Conservation (phyloP, 1,140 invertebrate genomes). For the Leptinotarsa texana region DNA sequence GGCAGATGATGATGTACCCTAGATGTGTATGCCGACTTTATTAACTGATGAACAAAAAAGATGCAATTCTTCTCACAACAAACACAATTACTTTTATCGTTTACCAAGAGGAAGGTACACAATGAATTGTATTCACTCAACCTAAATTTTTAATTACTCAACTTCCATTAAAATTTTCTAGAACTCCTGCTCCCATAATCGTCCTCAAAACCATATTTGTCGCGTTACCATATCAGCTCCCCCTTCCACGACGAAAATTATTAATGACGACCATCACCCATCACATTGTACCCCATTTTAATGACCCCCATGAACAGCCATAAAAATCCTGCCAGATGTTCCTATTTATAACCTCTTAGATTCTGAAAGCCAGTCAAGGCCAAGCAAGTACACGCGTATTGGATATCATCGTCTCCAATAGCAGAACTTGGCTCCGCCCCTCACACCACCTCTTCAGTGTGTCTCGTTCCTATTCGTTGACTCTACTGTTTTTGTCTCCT, state of each 20-base stretch:
- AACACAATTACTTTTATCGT: too few relatives aligned
- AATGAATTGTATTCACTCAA: too few relatives aligned
- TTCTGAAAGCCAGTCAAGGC: constrained; percentile 16
- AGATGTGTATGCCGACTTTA: too few relatives aligned
- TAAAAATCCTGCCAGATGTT: constrained; percentile 29
- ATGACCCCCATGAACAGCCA: constrained; percentile 27
- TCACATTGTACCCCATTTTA: constrained; percentile 27
- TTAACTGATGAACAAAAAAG: too few relatives aligned
- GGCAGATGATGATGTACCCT: too few relatives aligned
- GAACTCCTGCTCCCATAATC: not conserved
- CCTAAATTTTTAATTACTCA: too few relatives aligned
- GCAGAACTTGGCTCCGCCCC: not conserved
- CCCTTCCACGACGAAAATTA: constrained; percentile 13
- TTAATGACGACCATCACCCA: constrained; percentile 21
- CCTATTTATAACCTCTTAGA: constrained; percentile 26
- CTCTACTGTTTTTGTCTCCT: not conserved
- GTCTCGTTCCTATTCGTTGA: constrained; percentile 6
- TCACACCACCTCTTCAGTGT: constrained; percentile 2
- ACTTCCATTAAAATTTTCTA: not conserved
- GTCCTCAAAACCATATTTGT: not conserved
- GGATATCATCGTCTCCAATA: constrained; percentile 11
- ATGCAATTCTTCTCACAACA: too few relatives aligned
- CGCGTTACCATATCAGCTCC: not conserved
- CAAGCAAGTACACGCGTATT: not conserved
- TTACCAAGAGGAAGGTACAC: too few relatives aligned